Percentiles rank a stretch among this genome's conserved stretches.
Evolutionary conservation across 30 jellyfish, hydroid and myxozoan genomes (phyloP).

Genomic region (Hydractinia echinata): DNA sequence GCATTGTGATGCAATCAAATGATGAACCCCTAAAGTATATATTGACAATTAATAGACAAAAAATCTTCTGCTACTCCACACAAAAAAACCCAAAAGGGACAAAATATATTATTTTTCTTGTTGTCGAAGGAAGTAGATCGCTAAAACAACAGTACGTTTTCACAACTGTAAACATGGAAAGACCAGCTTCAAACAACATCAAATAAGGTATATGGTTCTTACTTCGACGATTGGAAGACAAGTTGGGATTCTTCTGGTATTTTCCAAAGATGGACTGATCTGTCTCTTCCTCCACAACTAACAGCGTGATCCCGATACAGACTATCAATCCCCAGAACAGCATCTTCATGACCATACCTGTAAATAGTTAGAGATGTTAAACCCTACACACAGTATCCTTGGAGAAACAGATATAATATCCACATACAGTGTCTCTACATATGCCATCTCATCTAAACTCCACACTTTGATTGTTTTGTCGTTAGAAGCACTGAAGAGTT

Average conservation of each 20-base stretch:
- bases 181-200: too few relatives aligned
- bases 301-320: constrained; percentile 73
- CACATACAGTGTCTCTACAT: constrained; percentile 85
- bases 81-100: too few relatives aligned
- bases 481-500: constrained; percentile 83
- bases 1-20: constrained; percentile 86
- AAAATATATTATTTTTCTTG: too few relatives aligned
- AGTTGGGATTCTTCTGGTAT: constrained; percentile 95
- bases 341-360: constrained; percentile 97
- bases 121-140: too few relatives aligned
- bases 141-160: too few relatives aligned
- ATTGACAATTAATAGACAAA: background rate
- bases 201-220: background rate
- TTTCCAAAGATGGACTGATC: constrained; percentile 93
- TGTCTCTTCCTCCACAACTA: constrained; percentile 84
- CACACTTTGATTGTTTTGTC: constrained; percentile 84
- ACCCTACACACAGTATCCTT: background rate
- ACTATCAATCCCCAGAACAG: constrained; percentile 85
- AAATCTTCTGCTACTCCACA: too few relatives aligned
- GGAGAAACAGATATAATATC: background rate
- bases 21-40: constrained; percentile 43
- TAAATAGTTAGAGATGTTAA: background rate
- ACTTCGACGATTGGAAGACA: constrained; percentile 74
- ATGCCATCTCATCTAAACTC: constrained; percentile 92
- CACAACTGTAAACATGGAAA: too few relatives aligned